Evolutionary conservation across 2,888 invertebrate species (phyloP), one percentile per base, ranked within the genome.

Genomic region (Amphipoea oculea): DNA sequence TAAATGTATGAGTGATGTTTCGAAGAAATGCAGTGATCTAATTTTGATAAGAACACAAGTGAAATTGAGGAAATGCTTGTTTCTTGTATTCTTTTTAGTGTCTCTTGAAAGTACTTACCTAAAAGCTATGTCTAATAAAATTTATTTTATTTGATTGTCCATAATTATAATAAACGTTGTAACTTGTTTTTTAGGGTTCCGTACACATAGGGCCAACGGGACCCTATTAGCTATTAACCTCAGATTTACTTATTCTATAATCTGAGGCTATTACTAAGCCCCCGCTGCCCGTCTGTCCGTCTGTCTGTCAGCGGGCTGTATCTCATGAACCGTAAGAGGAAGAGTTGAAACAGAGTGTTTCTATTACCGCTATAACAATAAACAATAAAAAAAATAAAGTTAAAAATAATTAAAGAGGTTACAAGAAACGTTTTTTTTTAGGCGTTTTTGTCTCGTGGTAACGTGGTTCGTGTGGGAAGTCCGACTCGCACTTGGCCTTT

Each of bases 1-100:
- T 82, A 63, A n/a, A 63, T 83, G 54, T 70, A 57, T 73, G 63
- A 80, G 67, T 72, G n/a, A 65, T 77, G 62, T 73, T 70, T 63
- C 57, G 5, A 4, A 40, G 48, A 72, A 79, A 68, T 79, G 40
- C 40, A 36, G 6, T 71, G 66, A 76, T 81, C 66, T 77, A 54
- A 82, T 82, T 76, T 62, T 54, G 14, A 62, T 71, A 60, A 23
- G 36, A 70, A 60, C 40, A 40, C 67, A 75, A 62, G 14, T 51
- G 20, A 73, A 23, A 23, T 62, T 68, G 2, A 68, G 23, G 4
- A 36, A 36, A 76, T 62, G 29, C 20, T 20, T 70, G 2, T 40
- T 54, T 23, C 23, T 20, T 51, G 0, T 40, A 20, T 40, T 40
- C 0, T 51, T 67, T 73, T 67, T 51, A 40, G 17, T 12, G 12